phyloP scores from a whole-genome alignment of 2,888 invertebrate species.

The Hylaea fasciaria region DNA sequence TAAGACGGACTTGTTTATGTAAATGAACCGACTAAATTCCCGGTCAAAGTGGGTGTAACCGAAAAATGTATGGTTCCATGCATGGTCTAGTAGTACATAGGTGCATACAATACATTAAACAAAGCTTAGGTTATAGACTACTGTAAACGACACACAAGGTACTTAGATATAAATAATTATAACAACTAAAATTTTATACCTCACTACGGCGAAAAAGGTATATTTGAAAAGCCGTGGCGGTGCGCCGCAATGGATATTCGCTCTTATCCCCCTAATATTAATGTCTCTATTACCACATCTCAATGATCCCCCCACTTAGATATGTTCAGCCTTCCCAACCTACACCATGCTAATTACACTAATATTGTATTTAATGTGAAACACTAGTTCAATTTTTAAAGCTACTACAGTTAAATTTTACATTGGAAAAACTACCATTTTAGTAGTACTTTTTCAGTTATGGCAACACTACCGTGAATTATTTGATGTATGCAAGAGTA shows the following conservation, averaged over 20 bases:
- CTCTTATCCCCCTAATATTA: conserved; percentile 6
- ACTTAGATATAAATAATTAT: neutral
- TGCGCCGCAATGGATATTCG: too few relatives aligned
- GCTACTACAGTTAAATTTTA: conserved; percentile 15
- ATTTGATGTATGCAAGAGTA: too few relatives aligned
- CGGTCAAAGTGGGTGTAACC: too few relatives aligned
- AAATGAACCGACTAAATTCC: too few relatives aligned
- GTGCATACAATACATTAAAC: neutral
- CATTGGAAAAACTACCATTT: conserved; percentile 17
- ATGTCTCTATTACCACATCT: conserved; percentile 20
- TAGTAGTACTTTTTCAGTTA: conserved; percentile 8
- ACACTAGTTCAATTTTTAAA: conserved; percentile 17
- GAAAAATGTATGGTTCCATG: too few relatives aligned
- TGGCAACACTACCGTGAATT: conserved; percentile 21
- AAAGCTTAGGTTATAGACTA: neutral
- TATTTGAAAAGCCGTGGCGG: too few relatives aligned
- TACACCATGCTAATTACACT: conserved; percentile 8
- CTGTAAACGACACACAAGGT: neutral
- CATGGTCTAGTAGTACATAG: too few relatives aligned
- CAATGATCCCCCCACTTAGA: conserved; percentile 18
- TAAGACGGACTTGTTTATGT: too few relatives aligned
- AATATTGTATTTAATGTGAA: conserved; percentile 5
- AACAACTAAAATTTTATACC: neutral
- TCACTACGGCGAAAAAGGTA: too few relatives aligned
- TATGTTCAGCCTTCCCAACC: conserved; percentile 39